These are phyloP conservation scores for Oreochromis niloticus DNA, from an alignment of 2,113 vertebrate genomes.

Conservation along the genomic window DNA sequence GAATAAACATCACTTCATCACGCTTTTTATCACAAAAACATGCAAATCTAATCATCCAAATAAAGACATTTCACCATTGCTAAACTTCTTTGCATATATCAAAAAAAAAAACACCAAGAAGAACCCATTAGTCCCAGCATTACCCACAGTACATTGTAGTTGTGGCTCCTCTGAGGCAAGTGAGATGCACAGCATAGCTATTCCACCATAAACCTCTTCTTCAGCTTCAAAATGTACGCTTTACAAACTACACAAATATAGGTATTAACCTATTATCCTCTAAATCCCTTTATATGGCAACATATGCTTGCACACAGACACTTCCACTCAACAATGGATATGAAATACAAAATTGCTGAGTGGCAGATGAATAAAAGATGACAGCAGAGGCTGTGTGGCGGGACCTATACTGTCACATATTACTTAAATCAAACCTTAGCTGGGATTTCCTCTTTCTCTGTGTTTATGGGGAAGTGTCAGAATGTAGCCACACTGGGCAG, in stretches of 20 bases:
- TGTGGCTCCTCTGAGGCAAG: neutral
- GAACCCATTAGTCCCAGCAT: neutral
- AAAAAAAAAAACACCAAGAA: neutral
- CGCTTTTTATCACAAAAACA: neutral
- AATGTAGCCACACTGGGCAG: neutral
- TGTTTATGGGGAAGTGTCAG: slow-evolving; percentile 27
- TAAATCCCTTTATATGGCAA: neutral
- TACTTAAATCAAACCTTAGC: slow-evolving; percentile 24
- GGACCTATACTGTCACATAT: slow-evolving; percentile 31
- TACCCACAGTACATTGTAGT: neutral
- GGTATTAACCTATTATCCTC: neutral
- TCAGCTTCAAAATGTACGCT: neutral
- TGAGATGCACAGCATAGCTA: neutral
- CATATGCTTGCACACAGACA: neutral
- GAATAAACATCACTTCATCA: neutral
- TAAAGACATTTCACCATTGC: neutral
- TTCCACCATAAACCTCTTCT: neutral
- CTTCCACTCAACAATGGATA: neutral
- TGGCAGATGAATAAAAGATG: slow-evolving; percentile 57
- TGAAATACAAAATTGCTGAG: slow-evolving; percentile 49
- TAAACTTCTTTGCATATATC: neutral
- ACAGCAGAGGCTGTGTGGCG: neutral
- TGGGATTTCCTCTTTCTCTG: slow-evolving; percentile 16
- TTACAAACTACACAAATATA: neutral
- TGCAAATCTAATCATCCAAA: neutral